Percentiles rank a stretch among this genome's conserved stretches.
phyloP scores from a whole-genome alignment of 2,113 vertebrate species.

The Camarhynchus parvulus region DNA sequence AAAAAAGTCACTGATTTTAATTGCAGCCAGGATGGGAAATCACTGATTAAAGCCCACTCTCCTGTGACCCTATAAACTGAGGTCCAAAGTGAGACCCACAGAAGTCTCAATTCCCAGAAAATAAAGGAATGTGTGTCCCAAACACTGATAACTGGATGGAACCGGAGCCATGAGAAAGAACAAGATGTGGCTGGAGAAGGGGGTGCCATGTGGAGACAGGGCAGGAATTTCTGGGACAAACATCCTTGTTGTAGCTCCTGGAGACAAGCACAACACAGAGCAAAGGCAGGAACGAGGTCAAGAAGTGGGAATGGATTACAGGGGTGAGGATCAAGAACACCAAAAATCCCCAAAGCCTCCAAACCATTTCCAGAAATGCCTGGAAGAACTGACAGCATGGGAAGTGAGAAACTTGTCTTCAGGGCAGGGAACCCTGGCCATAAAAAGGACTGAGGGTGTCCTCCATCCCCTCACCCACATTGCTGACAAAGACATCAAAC shows the following conservation, averaged over 20 bases:
- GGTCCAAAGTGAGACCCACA: neutral
- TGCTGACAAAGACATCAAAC: accelerated
- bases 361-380: neutral
- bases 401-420: neutral
- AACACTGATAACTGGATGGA: neutral
- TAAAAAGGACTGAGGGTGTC: neutral
- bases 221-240: neutral
- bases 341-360: neutral
- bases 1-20: neutral
- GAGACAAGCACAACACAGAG: neutral
- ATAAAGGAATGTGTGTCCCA: neutral
- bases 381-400: neutral
- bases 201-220: neutral
- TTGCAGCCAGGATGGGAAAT: neutral
- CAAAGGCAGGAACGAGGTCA: neutral
- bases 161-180: neutral
- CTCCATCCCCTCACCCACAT: neutral
- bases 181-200: neutral
- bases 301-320: neutral
- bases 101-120: neutral
- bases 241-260: neutral
- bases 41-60: neutral
- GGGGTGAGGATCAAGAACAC: neutral
- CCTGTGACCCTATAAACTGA: neutral
- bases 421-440: neutral